Evolutionary conservation across 2,888 invertebrate genomes (phyloP).

Genomic region (Kuschelorhynchus macadamiae): DNA sequence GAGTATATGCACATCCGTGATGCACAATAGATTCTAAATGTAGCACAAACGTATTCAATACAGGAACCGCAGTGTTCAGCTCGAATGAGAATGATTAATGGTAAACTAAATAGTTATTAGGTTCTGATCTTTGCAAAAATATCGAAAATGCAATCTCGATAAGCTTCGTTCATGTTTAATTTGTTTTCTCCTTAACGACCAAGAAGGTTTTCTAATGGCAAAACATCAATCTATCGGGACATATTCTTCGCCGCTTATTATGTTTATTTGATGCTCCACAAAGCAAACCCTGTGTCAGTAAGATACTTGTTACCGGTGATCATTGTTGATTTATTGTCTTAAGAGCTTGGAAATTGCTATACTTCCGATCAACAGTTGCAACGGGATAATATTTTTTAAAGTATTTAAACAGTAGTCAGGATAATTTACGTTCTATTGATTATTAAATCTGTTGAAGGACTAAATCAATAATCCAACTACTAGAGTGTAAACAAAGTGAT

Average conservation of each 20-base stretch:
- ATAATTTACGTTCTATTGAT: slow-evolving; percentile 1
- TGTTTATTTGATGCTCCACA: slow-evolving; percentile 40
- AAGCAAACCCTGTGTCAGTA: slow-evolving; percentile 31
- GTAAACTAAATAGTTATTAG: slow-evolving; percentile 24
- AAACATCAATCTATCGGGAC: slow-evolving; percentile 27
- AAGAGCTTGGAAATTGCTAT: slow-evolving; percentile 8
- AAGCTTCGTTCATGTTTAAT: slow-evolving; percentile 29
- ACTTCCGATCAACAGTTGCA: neutral
- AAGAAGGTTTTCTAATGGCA: slow-evolving; percentile 28
- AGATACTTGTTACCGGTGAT: slow-evolving; percentile 38
- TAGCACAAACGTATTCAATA: neutral
- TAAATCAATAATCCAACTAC: too few relatives aligned
- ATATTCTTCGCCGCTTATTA: slow-evolving; percentile 31
- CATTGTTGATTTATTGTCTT: slow-evolving; percentile 35
- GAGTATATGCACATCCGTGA: too few relatives aligned
- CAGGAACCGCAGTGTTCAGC: neutral
- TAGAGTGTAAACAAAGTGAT: too few relatives aligned
- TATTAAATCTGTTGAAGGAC: neutral
- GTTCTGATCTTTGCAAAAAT: slow-evolving; percentile 9
- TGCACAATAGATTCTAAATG: too few relatives aligned
- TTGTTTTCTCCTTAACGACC: slow-evolving; percentile 35
- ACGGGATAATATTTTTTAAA: neutral
- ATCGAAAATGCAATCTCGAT: slow-evolving; percentile 11
- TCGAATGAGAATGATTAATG: slow-evolving; percentile 19
- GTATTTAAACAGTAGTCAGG: neutral